Percentiles rank a stretch among this genome's conserved stretches.
These are phyloP conservation scores for Drosophila saltans DNA, from an alignment of 1,140 invertebrate species.

Conservation along the genomic window DNA sequence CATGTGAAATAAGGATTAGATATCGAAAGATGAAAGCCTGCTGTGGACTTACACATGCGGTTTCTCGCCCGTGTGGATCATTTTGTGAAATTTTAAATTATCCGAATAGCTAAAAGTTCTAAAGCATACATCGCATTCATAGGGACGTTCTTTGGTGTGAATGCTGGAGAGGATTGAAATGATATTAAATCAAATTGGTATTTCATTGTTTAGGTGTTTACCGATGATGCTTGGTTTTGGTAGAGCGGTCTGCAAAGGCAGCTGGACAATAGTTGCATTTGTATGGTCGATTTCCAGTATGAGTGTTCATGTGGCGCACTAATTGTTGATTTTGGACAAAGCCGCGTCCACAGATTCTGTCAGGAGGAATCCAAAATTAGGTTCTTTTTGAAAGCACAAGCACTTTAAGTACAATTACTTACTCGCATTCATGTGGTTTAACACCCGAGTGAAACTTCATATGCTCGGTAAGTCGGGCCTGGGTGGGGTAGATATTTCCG, in stretches of 20 bases:
- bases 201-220: slow-evolving; percentile 30
- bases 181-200: not conserved
- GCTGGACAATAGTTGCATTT: slow-evolving; percentile 89
- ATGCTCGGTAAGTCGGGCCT: slow-evolving; percentile 73
- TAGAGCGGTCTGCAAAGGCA: slow-evolving; percentile 87
- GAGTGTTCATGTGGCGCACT: slow-evolving; percentile 79
- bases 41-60: slow-evolving; percentile 59
- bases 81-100: slow-evolving; percentile 86
- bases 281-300: slow-evolving; percentile 85
- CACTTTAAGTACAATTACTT: slow-evolving; percentile 16
- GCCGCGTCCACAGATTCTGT: slow-evolving; percentile 72
- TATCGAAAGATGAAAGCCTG: too few species aligned
- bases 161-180: slow-evolving; percentile 40
- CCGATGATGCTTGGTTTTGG: slow-evolving; percentile 85
- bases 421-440: slow-evolving; percentile 81
- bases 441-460: slow-evolving; percentile 76
- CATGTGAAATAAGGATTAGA: too few species aligned
- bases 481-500: slow-evolving; percentile 74
- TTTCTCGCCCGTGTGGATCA: slow-evolving; percentile 73
- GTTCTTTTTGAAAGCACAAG: not conserved
- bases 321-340: slow-evolving; percentile 78
- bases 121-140: slow-evolving; percentile 87
- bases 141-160: slow-evolving; percentile 91
- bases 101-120: slow-evolving; percentile 89
- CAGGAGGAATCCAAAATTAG: not conserved